A percentile compares a stretch with the other conserved stretches of the same genome.
phyloP scores from a whole-genome alignment of 2,797 vertebrate genomes.

The Syngnathus rostellatus region DNA sequence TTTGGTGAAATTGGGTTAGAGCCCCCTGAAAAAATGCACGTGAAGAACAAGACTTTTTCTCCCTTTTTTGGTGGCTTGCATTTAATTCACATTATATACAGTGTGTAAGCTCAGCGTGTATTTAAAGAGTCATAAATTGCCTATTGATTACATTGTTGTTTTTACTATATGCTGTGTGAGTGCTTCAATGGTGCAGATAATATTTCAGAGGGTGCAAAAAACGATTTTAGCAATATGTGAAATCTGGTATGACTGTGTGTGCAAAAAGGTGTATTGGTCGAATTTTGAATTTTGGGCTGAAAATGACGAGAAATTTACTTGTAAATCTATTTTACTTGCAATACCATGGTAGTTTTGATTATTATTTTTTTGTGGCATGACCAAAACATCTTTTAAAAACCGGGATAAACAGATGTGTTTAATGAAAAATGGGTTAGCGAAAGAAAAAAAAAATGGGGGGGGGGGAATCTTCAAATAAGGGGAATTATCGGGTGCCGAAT shows the following conservation, averaged over 20 bases:
- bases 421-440: too few species aligned
- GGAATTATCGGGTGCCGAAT: too few species aligned
- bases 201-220: neutral
- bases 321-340: too few species aligned
- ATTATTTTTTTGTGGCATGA: too few species aligned
- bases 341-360: too few species aligned
- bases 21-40: neutral
- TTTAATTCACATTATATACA: neutral
- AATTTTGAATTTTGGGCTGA: neutral
- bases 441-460: too few species aligned
- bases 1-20: slow-evolving; percentile 71
- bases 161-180: neutral
- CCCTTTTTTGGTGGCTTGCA: neutral
- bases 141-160: neutral
- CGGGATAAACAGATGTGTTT: too few species aligned
- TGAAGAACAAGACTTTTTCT: neutral
- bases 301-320: neutral
- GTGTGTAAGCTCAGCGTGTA: neutral
- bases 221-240: neutral
- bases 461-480: too few species aligned
- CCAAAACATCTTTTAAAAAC: too few species aligned
- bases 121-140: neutral
- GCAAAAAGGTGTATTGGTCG: neutral
- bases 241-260: neutral
- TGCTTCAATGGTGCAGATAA: neutral